These are phyloP conservation scores for Listronotus oregonensis DNA, from an alignment of 1,140 invertebrate genomes.

Conservation along the genomic window DNA sequence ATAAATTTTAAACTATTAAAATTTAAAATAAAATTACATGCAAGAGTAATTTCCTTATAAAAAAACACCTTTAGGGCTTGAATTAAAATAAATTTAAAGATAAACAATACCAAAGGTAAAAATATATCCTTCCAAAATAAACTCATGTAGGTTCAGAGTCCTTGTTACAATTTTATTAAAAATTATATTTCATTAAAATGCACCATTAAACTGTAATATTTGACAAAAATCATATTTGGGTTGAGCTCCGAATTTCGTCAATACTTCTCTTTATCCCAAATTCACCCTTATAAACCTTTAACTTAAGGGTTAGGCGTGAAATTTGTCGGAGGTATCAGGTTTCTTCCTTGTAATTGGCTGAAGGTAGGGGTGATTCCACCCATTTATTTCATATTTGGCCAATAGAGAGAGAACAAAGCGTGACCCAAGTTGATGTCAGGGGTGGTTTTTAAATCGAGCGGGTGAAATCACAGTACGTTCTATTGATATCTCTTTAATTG, in stretches of 20 bases:
- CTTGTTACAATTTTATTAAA: not conserved
- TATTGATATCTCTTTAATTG: conserved; percentile 8
- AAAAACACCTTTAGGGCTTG: too few species aligned
- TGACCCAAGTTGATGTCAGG: not conserved
- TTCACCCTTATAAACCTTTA: not conserved
- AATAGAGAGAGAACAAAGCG: not conserved
- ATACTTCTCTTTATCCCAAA: conserved; percentile 1
- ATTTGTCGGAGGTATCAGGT: conserved; percentile 3
- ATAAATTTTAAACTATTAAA: too few species aligned
- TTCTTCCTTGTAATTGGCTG: conserved; percentile 7
- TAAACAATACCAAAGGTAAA: too few species aligned
- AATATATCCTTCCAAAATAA: too few species aligned
- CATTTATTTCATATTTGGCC: conserved; percentile 7
- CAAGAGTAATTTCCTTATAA: too few species aligned
- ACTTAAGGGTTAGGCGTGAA: not conserved
- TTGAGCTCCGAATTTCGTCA: not conserved
- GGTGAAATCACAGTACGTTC: too few species aligned
- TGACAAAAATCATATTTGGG: not conserved
- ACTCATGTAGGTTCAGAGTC: too few species aligned
- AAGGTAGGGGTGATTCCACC: conserved; percentile 2
- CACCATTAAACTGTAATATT: not conserved
- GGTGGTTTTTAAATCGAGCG: not conserved
- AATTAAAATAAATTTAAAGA: too few species aligned
- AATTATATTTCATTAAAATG: conserved; percentile 1
- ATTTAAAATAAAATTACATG: too few species aligned